Base-by-base conservation (phyloP, 2,113 vertebrate genomes). In the Leiothrix lutea region DNA sequence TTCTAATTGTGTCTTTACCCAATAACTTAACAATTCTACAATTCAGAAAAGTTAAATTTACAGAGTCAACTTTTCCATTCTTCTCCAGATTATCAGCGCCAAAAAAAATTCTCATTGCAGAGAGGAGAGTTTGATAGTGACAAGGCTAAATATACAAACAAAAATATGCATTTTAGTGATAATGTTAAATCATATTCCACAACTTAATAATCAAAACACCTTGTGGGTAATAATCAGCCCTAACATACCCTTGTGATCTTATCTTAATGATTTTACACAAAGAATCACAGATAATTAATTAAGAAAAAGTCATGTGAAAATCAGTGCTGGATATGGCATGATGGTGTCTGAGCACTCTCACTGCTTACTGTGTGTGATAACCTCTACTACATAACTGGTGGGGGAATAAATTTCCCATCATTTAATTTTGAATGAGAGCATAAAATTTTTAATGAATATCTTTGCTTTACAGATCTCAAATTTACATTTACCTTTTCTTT, bases 291-390 rank as follows among this genome's bases (percentile, higher is more conserved):
- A 33, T 4, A 78, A 78, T 62, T 81, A 67, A 65, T 91, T 86
- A 72, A 64, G 16, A 16, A 18, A 45, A 91, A 77, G 7, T 62
- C 25, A 58, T 45, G 23, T 14, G 33, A 75, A 75, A 65, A 19
- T 69, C 13, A 38, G 1, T 35, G 4, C 8, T 75, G 22, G 38
- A 79, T 10, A 29, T 12, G 54, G 2, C 7, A 36, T 35, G 70
- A 9, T 25, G 57, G 54, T 54, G 28, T 50, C 24, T 51, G 23
- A 80, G 14, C 14, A 77, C 7, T 11, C 11, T 81, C 25, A 13
- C 4, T 86, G 21, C n/a, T 77, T 65, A 80, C 18, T 0, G 0
- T 38, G 19, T 57, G n/a, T 0, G 0, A 62, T 28, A 80, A 12
- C 9, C 18, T 73, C 26, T 65, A 16, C 15, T 77, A 5, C 19